Base-by-base conservation (phyloP, 2,797 vertebrate species). In the Muscicapa striata region DNA sequence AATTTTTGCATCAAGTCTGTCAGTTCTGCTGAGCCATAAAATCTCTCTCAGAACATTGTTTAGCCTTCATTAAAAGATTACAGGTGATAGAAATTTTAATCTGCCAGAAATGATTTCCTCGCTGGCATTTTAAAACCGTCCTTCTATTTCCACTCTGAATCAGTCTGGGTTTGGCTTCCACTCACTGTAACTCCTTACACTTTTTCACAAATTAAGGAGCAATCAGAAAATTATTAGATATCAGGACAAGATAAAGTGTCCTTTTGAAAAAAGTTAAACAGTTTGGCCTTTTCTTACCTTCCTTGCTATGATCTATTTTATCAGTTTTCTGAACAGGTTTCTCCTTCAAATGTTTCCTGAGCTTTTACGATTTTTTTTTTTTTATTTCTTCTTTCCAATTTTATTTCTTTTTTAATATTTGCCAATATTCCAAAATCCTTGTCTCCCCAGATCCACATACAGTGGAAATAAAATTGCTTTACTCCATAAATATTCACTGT, bases 1-100 rank as follows among this genome's bases (percentile, higher is more conserved):
- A 91, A 94, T 79, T 94, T 89, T 66, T 87, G 51, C 54, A 82
- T 91, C 83, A 90, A 59, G 48, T 58, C 90, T 84, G 80, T 86
- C 77, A 88, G 54, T 86, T 90, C 62, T 75, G 83, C 58, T 79
- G 67, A 88, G 83, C 36, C 63, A 26, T n/a, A 73, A 91, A 88
- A 55, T 78, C 62, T 12, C 36, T 57, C 87, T 54, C 52, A 69
- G 85, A 66, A 91, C 52, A 75, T 36, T 90, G 48, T 88, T 93
- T 75, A 76, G 88, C 36, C 46, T 86, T 93, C 84, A 79, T 84
- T 94, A 92, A 82, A 73, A 84, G 84, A 90, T 81, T 88, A 59
- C 23, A 73, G 45, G 21, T 85, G 69, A 78, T 43, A 69, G 52
- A 75, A 91, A 90, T 74, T 81, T 29, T 63, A 24, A 86, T 80